A percentile compares a stretch with the other conserved stretches of the same genome.
phyloP scores from a whole-genome alignment of 2,113 vertebrate genomes.

The Pachyramphus minor region DNA sequence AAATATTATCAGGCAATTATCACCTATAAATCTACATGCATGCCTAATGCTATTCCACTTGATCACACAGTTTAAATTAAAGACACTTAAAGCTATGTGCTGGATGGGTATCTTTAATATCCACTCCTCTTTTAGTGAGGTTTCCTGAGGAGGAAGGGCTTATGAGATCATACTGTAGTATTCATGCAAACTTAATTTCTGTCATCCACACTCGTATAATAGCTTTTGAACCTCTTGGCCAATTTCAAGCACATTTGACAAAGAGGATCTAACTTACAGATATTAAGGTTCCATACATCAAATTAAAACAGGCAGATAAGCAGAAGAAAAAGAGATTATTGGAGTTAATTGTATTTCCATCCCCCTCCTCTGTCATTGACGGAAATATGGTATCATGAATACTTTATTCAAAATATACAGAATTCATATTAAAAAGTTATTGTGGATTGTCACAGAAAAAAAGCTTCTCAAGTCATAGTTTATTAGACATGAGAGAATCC shows the following conservation, averaged over 20 bases:
- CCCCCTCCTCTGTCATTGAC: background rate
- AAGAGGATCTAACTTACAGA: background rate
- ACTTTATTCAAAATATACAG: background rate
- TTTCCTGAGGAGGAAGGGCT: background rate
- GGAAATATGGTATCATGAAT: background rate
- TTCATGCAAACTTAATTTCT: background rate
- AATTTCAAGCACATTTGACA: background rate
- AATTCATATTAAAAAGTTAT: background rate
- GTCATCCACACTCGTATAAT: background rate
- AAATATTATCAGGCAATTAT: background rate
- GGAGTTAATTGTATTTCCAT: background rate
- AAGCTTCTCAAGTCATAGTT: background rate
- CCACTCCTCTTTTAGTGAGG: background rate
- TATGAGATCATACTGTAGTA: background rate
- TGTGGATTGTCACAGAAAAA: background rate
- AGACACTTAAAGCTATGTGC: background rate
- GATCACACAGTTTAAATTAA: background rate
- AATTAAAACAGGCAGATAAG: background rate
- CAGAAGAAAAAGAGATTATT: background rate
- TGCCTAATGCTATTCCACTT: background rate
- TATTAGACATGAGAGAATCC: background rate
- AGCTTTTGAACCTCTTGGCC: background rate
- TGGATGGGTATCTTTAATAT: background rate
- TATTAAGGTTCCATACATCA: background rate
- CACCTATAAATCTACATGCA: background rate